These are phyloP conservation scores for Leucosticte australis DNA, from an alignment of 2,113 vertebrate species.

Conservation along the genomic window DNA sequence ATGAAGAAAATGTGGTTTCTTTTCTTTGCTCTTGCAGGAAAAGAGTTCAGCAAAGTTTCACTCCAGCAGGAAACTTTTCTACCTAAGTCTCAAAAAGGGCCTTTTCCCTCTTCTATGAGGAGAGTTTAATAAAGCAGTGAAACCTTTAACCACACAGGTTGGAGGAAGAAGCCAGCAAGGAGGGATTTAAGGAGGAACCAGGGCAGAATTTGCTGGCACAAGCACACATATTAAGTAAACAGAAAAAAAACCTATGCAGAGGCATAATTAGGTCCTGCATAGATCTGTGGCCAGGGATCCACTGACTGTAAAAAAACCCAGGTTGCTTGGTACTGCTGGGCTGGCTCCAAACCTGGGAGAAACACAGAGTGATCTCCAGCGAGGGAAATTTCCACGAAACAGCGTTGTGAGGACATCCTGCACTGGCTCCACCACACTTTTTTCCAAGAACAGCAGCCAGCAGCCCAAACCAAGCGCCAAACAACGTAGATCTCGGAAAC, in stretches of 20 bases:
- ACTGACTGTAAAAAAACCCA: slow-evolving; percentile 7
- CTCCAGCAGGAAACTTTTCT: neutral
- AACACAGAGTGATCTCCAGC: slow-evolving; percentile 53
- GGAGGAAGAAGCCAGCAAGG: slow-evolving; percentile 24
- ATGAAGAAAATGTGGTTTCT: neutral
- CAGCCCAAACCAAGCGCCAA: slow-evolving; percentile 61
- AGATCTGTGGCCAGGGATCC: slow-evolving; percentile 37
- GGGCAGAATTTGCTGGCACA: neutral
- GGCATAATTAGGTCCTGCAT: neutral
- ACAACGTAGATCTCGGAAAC: slow-evolving; percentile 68
- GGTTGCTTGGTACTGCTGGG: slow-evolving; percentile 37
- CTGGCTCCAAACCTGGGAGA: slow-evolving; percentile 38
- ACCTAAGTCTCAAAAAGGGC: neutral
- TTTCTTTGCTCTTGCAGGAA: neutral
- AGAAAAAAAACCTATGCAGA: neutral
- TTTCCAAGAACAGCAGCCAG: slow-evolving; percentile 72
- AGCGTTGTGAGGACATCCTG: slow-evolving; percentile 51
- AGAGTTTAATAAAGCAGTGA: slow-evolving; percentile 48
- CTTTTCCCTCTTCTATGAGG: neutral
- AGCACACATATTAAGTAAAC: neutral
- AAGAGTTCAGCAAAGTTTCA: neutral
- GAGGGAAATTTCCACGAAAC: slow-evolving; percentile 68
- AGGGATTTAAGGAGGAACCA: neutral
- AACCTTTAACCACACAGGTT: slow-evolving; percentile 50
- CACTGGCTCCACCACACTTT: neutral